phyloP scores from a whole-genome alignment of 2,888 invertebrate species.

The Hylaea fasciaria region DNA sequence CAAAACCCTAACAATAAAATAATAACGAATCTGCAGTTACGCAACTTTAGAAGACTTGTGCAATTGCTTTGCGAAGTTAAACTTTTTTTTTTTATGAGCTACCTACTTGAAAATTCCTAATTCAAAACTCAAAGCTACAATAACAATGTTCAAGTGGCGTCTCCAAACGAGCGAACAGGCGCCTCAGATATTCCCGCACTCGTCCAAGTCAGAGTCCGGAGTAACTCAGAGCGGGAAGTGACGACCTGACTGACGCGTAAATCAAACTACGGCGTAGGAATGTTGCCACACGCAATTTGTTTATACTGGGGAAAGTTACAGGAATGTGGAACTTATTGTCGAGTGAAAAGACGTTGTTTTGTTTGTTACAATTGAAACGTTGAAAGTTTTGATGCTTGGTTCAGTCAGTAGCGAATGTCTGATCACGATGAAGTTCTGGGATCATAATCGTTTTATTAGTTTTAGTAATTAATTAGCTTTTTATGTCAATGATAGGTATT shows the following conservation, averaged over 20 bases:
- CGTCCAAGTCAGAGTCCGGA: slow-evolving; percentile 51
- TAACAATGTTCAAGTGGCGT: slow-evolving; percentile 19
- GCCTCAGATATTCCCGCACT: slow-evolving; percentile 30
- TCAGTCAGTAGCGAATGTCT: too few relatives aligned
- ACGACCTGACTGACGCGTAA: slow-evolving; percentile 70
- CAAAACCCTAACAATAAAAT: too few relatives aligned
- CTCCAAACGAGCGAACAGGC: slow-evolving; percentile 27
- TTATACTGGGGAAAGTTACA: slow-evolving; percentile 27
- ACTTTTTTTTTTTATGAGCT: too few relatives aligned
- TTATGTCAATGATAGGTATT: too few relatives aligned
- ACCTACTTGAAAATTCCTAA: too few relatives aligned
- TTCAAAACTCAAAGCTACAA: neutral
- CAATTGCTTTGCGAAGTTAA: too few relatives aligned
- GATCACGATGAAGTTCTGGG: too few relatives aligned
- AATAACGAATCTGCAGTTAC: too few relatives aligned
- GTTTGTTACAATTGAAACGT: neutral
- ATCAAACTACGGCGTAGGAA: slow-evolving; percentile 60
- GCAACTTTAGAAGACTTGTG: too few relatives aligned
- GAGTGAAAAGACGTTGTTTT: neutral
- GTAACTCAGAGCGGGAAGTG: slow-evolving; percentile 76
- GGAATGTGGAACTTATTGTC: slow-evolving; percentile 15
- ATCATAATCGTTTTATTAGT: too few relatives aligned
- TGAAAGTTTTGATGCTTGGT: neutral
- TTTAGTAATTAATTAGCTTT: too few relatives aligned
- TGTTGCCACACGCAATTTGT: slow-evolving; percentile 42